Evolutionary conservation across 2,113 vertebrate species (phyloP).

Genomic region (Podarcis muralis): DNA sequence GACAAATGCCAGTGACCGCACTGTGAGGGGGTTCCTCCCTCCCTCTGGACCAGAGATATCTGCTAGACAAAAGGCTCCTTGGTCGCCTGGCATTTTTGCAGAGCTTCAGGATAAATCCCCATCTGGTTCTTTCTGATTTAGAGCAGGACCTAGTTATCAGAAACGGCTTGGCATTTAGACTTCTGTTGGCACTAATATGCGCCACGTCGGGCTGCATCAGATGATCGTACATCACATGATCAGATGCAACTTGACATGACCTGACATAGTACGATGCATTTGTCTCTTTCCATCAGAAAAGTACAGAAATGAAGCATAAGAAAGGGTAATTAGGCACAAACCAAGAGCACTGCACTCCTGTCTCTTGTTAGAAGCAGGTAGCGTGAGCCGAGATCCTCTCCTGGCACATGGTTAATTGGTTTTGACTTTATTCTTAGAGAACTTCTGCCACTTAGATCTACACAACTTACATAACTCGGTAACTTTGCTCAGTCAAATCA

Average conservation of each 20-base stretch:
- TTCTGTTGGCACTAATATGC: constrained; percentile 57
- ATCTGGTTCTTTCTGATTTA: constrained; percentile 40
- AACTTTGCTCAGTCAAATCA: constrained; percentile 27
- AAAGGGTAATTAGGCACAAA: constrained; percentile 44
- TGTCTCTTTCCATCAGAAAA: constrained; percentile 64
- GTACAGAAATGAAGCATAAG: constrained; percentile 32
- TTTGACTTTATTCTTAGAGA: not conserved
- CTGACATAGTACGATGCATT: constrained; percentile 59
- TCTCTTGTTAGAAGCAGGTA: constrained; percentile 13
- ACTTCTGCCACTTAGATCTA: constrained; percentile 2
- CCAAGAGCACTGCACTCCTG: not conserved
- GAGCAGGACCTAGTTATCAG: constrained; percentile 36
- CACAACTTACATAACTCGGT: constrained; percentile 3
- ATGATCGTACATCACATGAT: not conserved
- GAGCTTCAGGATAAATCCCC: constrained; percentile 51
- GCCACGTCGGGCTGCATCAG: constrained; percentile 48
- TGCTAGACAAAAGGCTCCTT: not conserved
- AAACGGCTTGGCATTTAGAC: constrained; percentile 64
- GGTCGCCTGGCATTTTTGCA: constrained; percentile 34
- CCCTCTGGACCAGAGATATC: not conserved
- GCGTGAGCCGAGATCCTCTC: not conserved
- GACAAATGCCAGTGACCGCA: not conserved
- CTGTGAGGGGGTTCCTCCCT: not conserved
- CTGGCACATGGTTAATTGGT: not conserved
- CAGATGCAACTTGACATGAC: constrained; percentile 61